Evolutionary conservation across 2,888 invertebrate genomes (phyloP), one percentile per base, ranked within the genome.

Genomic region (Iselma pallidipennis): DNA sequence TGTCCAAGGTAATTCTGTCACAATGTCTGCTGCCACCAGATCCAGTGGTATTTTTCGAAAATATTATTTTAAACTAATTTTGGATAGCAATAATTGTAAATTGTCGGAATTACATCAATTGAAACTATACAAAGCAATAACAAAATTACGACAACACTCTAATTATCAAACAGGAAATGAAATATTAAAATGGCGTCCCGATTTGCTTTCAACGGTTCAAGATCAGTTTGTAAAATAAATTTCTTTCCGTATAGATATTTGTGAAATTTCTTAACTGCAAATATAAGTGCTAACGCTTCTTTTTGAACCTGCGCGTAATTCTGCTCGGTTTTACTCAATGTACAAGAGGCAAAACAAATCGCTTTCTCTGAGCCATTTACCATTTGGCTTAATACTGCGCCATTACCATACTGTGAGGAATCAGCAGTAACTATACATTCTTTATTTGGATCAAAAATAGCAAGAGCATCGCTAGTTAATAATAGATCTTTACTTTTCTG

Each of bases 211-310:
- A n/a, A n/a, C 59, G 63, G 78, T 58, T 75, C 75, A 51, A 77
- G 76, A 63, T 80, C 78, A 0, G 75, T 72, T 7, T 59, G 49
- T 6, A 79, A 54, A 2, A 66, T 67, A 67, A 79, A 79, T 19
- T 71, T 63, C n/a, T 65, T 71, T 4, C 76, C 76, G 14, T 70
- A 55, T 49, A 78, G 64, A 70, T 76, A 79, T 54, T 77, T 74
- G 59, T 74, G 70, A 65, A 76, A 77, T 42, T 71, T 74, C 14
- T 65, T 63, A 1, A 74, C 66, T 1, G 72, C 72, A 69, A 70
- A 77, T 57, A 67, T 72, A 59, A 78, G 74, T 5, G 75, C 74
- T 53, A 77, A 65, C 0, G 76, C 76, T 57, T 78, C 76, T 31
- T 65, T 68, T 53, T 76, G 71, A 9, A 75, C 71, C 0, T 71